Percentiles rank a stretch among this genome's conserved stretches.
phyloP scores from a whole-genome alignment of 2,113 vertebrate genomes.

The Eolophus roseicapilla region DNA sequence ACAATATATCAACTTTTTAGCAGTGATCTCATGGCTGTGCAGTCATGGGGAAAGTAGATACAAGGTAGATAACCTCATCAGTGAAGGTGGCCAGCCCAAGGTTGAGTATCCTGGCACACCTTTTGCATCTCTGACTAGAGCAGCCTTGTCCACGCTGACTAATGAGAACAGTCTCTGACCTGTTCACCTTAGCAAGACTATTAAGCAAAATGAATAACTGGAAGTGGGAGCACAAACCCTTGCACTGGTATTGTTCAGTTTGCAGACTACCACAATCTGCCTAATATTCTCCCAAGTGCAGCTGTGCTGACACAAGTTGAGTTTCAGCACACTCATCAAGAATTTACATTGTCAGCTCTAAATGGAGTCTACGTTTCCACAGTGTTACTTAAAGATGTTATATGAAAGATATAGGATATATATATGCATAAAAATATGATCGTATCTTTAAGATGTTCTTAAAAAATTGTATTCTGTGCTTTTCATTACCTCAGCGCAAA shows the following conservation, averaged over 20 bases:
- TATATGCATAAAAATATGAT: neutral
- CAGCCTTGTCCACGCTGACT: neutral
- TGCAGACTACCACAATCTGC: neutral
- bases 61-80: neutral
- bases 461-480: neutral
- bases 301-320: neutral
- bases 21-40: rapidly evolving
- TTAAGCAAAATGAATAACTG: neutral
- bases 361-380: neutral
- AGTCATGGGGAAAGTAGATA: neutral
- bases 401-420: neutral
- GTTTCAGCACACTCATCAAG: neutral
- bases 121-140: neutral
- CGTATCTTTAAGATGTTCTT: neutral
- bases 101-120: neutral
- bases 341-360: neutral
- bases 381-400: neutral
- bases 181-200: neutral
- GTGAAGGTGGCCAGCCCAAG: neutral
- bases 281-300: neutral
- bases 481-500: neutral
- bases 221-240: neutral
- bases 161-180: neutral
- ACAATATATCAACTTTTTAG: neutral
- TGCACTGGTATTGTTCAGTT: neutral